A percentile compares a stretch with the other conserved stretches of the same genome.
Evolutionary conservation across 1,140 invertebrate species (phyloP).

Genomic region (Penaeus vannamei): DNA sequence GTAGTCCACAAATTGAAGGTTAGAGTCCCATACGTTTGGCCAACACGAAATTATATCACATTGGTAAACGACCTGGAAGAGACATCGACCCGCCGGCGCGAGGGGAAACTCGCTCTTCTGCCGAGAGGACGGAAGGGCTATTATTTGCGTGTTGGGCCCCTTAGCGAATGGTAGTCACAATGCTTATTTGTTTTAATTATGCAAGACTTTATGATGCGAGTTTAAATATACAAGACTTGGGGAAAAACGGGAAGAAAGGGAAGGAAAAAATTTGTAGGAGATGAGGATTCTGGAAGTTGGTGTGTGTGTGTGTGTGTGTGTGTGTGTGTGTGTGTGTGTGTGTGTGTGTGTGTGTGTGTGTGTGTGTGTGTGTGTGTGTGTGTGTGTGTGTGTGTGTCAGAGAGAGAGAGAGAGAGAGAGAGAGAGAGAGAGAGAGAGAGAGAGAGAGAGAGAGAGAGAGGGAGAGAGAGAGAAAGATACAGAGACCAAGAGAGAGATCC

Average conservation of each 20-base stretch:
- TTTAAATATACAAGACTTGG: conserved; percentile 49
- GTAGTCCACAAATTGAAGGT: conserved; percentile 64
- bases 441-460: no score
- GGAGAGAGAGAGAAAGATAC: no score
- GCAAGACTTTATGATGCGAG: conserved; percentile 54
- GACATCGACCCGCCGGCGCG: conserved; percentile 40
- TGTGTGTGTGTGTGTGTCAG: no score
- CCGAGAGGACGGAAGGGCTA: not conserved
- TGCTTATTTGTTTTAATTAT: conserved; percentile 65
- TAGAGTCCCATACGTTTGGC: conserved; percentile 61
- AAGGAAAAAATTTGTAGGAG: no score
- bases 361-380: no score
- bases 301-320: no score
- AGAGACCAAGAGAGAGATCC: no score
- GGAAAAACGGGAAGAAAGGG: not conserved
- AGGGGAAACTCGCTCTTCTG: conserved; percentile 37
- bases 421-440: no score
- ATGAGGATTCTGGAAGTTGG: no score
- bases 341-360: no score
- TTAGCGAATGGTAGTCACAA: conserved; percentile 18
- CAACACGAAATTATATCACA: conserved; percentile 65
- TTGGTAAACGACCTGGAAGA: conserved; percentile 62
- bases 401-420: no score
- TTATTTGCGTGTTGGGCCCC: not conserved
- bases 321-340: no score